Evolutionary conservation across 2,113 vertebrate genomes (phyloP).

Genomic region (Apistogramma diplotaenia): DNA sequence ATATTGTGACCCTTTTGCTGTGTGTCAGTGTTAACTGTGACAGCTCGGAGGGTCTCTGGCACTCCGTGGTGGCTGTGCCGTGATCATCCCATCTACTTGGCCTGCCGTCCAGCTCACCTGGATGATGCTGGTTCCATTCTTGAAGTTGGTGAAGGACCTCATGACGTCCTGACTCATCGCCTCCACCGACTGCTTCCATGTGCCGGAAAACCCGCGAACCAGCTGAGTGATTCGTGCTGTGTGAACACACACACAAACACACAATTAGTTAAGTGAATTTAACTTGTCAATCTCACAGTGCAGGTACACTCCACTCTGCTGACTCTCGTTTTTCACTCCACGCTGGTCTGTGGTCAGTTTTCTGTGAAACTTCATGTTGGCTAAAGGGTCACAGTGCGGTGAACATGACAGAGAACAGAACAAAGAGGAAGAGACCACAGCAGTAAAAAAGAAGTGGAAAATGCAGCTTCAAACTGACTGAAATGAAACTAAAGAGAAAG

Average conservation of each 20-base stretch:
- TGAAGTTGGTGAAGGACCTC: constrained; percentile 94
- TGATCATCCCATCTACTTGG: too few species aligned
- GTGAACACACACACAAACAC: not conserved
- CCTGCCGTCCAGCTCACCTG: constrained; percentile 75
- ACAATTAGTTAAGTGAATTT: not conserved
- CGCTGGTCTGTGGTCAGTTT: not conserved
- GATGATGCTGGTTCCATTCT: constrained; percentile 91
- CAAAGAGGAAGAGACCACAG: too few species aligned
- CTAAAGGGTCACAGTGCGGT: not conserved
- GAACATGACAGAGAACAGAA: not conserved
- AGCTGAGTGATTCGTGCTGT: constrained; percentile 86
- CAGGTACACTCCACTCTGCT: not conserved
- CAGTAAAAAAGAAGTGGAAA: not conserved
- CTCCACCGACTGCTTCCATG: constrained; percentile 91
- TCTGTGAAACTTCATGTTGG: not conserved
- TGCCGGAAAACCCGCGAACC: constrained; percentile 84
- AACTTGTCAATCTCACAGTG: not conserved
- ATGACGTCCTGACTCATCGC: constrained; percentile 90
- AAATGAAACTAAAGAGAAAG: not conserved
- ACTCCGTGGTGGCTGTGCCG: not conserved
- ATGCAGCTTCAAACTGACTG: not conserved
- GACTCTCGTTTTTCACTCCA: not conserved
- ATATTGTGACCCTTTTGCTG: too few species aligned
- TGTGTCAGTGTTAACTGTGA: too few species aligned
- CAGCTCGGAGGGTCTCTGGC: not conserved